These are phyloP conservation scores for Junonia oenone DNA, from an alignment of 2,888 invertebrate genomes.

Conservation along the genomic window DNA sequence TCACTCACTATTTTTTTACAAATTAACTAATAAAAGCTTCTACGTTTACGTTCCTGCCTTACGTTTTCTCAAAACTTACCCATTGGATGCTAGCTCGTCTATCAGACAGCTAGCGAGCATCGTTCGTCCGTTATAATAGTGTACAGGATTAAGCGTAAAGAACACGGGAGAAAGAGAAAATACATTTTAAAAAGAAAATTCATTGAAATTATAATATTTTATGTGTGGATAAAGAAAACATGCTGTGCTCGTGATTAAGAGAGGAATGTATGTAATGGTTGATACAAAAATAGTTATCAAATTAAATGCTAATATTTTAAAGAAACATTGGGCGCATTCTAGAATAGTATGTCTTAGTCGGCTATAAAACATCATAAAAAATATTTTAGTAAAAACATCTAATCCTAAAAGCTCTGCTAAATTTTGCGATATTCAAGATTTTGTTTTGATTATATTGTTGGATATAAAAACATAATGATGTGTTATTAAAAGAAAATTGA, in stretches of 20 bases:
- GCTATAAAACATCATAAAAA: not conserved
- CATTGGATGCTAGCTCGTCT: slow-evolving; percentile 89
- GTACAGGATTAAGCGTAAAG: slow-evolving; percentile 68
- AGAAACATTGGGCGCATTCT: slow-evolving; percentile 2
- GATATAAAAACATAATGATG: not conserved
- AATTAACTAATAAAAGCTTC: slow-evolving; percentile 45
- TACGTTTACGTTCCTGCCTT: slow-evolving; percentile 55
- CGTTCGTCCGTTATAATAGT: slow-evolving; percentile 60
- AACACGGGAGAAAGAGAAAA: slow-evolving; percentile 72
- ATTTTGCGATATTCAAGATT: not conserved
- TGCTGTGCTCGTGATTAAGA: slow-evolving; percentile 55
- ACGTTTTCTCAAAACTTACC: slow-evolving; percentile 81
- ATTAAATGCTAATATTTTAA: not conserved
- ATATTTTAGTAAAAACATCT: not conserved
- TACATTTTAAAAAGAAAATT: slow-evolving; percentile 61
- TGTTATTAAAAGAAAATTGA: slow-evolving; percentile 7
- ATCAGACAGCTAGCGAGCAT: slow-evolving; percentile 86
- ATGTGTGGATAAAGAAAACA: slow-evolving; percentile 50
- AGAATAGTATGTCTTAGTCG: not conserved
- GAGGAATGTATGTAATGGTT: slow-evolving; percentile 9
- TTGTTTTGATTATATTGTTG: not conserved
- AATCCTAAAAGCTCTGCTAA: not conserved
- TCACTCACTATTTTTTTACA: slow-evolving; percentile 11
- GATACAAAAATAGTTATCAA: not conserved
- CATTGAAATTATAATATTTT: slow-evolving; percentile 23